Conservation (phyloP, 2,888 invertebrate genomes). For the Hemithea aestivaria region DNA sequence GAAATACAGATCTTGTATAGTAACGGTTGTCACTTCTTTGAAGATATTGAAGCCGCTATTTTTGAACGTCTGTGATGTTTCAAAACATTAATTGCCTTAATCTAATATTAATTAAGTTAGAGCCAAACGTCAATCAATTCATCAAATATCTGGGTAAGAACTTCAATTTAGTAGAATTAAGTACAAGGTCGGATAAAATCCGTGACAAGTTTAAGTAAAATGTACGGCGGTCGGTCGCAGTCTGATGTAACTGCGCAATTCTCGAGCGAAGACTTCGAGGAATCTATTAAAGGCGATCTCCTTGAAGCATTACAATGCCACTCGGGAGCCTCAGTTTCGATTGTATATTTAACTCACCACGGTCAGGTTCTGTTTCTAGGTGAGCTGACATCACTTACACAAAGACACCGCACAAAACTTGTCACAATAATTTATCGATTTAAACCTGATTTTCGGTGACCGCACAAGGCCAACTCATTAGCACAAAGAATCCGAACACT, state of each 20-base stretch:
- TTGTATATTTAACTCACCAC: conserved; percentile 51
- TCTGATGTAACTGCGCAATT: conserved; percentile 64
- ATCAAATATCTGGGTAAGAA: conserved; percentile 25
- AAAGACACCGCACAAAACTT: conserved; percentile 32
- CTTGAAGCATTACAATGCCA: conserved; percentile 52
- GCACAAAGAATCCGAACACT: conserved; percentile 37
- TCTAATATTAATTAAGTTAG: conserved; percentile 12
- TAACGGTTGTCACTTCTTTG: neutral
- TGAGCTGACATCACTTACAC: conserved; percentile 47
- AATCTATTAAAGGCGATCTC: conserved; percentile 61
- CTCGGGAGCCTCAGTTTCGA: conserved; percentile 29
- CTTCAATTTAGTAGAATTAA: conserved; percentile 38
- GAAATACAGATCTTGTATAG: too few relatives aligned
- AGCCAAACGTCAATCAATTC: conserved; percentile 26
- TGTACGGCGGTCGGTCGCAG: conserved; percentile 42
- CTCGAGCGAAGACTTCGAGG: conserved; percentile 50
- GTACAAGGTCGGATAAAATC: conserved; percentile 46
- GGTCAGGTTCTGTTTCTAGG: conserved; percentile 36
- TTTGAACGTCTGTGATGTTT: neutral
- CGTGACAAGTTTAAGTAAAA: conserved; percentile 51
- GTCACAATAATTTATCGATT: conserved; percentile 37
- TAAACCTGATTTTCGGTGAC: conserved; percentile 22
- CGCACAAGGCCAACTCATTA: conserved; percentile 11
- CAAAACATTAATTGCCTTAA: conserved; percentile 9
- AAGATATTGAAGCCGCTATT: conserved; percentile 1